These are phyloP conservation scores for Microtus richardsoni DNA, from an alignment of 2,113 vertebrate species.

Conservation along the genomic window DNA sequence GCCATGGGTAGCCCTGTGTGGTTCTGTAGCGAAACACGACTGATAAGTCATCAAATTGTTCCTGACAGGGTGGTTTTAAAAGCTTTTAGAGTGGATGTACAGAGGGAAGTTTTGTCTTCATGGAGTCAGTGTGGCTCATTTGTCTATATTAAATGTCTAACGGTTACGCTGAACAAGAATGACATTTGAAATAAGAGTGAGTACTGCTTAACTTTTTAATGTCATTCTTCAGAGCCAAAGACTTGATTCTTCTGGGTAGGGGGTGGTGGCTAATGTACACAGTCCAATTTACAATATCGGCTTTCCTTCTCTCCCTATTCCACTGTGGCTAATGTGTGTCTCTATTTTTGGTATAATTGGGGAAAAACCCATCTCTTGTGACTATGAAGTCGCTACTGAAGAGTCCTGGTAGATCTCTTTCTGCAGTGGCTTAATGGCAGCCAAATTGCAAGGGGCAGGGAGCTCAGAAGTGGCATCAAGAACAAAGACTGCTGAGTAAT, in stretches of 20 bases:
- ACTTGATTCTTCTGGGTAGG: slow-evolving; percentile 43
- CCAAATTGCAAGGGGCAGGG: not conserved
- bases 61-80: slow-evolving; percentile 88
- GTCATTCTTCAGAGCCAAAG: slow-evolving; percentile 82
- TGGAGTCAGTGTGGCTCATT: slow-evolving; percentile 85
- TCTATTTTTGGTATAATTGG: slow-evolving; percentile 54
- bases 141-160: slow-evolving; percentile 86
- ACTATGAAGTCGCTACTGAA: not conserved
- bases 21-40: slow-evolving; percentile 79
- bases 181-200: slow-evolving; percentile 89
- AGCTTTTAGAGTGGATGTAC: slow-evolving; percentile 87
- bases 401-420: not conserved
- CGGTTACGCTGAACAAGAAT: slow-evolving; percentile 84
- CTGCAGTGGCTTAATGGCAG: not conserved
- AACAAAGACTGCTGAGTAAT: not conserved
- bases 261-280: slow-evolving; percentile 44
- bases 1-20: slow-evolving; percentile 67
- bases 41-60: slow-evolving; percentile 86
- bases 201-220: slow-evolving; percentile 88
- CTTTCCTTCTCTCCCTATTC: slow-evolving; percentile 3
- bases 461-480: not conserved
- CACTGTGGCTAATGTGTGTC: not conserved
- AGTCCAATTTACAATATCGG: slow-evolving; percentile 57
- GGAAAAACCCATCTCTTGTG: not conserved
- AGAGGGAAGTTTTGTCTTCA: slow-evolving; percentile 85